Evolutionary conservation across 1,140 invertebrate genomes (phyloP), one percentile per base, ranked within the genome.

Genomic region (Meteorus sp.): DNA sequence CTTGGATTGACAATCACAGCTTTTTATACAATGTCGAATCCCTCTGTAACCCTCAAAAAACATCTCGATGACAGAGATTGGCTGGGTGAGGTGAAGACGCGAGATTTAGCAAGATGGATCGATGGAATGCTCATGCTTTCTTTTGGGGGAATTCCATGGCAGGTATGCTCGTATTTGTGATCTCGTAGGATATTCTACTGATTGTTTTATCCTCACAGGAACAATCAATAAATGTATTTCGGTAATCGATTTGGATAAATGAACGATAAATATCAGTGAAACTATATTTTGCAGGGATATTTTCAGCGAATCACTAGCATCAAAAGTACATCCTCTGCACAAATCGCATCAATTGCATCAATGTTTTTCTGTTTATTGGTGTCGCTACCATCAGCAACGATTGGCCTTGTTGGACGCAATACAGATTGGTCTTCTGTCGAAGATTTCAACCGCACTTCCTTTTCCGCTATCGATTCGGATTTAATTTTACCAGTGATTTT

Each of bases 131-230:
- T 93, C 5, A 78, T 93, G 15, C 78, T 92, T 3, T 83, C 89
- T 29, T 90, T 93, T 71, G 91, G 91, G 3, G 91, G 91, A 47
- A 91, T 93, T 65, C 90, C 91, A 27, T 93, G 90, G 89, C 91
- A 93, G 85, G 89, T 90, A 66, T 53, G n/a, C n/a, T n/a, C n/a
- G 44, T 65, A 56, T 48, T 59, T 44, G 6, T 6, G 8, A 44
- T 15, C 52, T 35, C 2, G 0, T 53, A 58, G 11, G 1, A 37
- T 58, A 13, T n/a, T 35, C 23, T n/a, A 33, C 11, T 33, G 27
- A 4, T 9, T 29, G 9, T 29, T n/a, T n/a, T n/a, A n/a, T n/a
- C n/a, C n/a, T n/a, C n/a, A n/a, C n/a, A n/a, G n/a, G n/a, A n/a
- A n/a, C n/a, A 39, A 39, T 5, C 35, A 39, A 3, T 39, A n/a